A percentile compares a stretch with the other conserved stretches of the same genome.
Conservation (phyloP, 1,140 invertebrate genomes). For the Papilio xuthus region DNA sequence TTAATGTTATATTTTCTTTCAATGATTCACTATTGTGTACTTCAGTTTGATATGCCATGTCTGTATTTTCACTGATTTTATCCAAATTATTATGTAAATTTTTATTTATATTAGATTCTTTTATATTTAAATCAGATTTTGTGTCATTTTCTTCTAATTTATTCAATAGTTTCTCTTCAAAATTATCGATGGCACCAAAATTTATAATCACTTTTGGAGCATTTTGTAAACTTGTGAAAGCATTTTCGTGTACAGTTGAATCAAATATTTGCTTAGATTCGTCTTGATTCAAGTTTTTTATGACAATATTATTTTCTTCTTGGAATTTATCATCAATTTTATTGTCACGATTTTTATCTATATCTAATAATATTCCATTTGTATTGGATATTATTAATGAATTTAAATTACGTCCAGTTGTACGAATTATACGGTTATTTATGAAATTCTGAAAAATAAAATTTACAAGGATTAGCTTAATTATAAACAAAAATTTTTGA, state of each 20-base stretch:
- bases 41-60: slow-evolving; percentile 2
- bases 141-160: not conserved
- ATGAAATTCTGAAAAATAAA: not conserved
- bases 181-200: not conserved
- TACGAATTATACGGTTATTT: slow-evolving; percentile 4
- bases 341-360: not conserved
- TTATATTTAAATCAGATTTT: not conserved
- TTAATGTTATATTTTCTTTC: slow-evolving; percentile 21
- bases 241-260: slow-evolving; percentile 6
- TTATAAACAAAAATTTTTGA: too few relatives aligned
- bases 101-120: not conserved
- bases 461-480: not conserved
- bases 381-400: slow-evolving; percentile 1
- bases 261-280: not conserved
- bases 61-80: not conserved
- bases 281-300: not conserved
- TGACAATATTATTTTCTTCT: not conserved
- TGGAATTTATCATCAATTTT: not conserved
- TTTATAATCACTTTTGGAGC: not conserved
- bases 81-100: not conserved
- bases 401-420: not conserved
- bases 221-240: not conserved
- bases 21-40: not conserved
- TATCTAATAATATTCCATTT: not conserved
- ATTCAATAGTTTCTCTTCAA: not conserved